Base-by-base conservation (phyloP, 2,797 vertebrate species). In the Dendrocincla fuliginosa region DNA sequence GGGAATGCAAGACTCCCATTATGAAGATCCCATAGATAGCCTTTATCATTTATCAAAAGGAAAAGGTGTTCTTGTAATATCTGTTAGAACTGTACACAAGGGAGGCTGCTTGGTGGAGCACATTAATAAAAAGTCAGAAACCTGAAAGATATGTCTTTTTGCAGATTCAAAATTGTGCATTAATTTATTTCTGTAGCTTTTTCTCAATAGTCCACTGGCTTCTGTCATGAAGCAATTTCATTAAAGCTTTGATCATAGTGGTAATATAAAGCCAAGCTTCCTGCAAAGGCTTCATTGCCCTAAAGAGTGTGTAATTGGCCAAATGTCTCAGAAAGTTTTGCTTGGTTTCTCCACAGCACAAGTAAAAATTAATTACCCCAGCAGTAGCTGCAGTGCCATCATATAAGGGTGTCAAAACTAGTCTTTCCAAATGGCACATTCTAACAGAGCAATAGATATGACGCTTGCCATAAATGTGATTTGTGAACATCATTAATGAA, bases 281-380 rank as follows among this genome's bases (percentile, higher is more conserved):
- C 83, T 95, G 79, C 87, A 95, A 95, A 95, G 79, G 88, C 96
- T 97, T 97, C 90, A 94, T 95, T 97, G 96, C 97, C 97, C 88
- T 95, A 92, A 98, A 98, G 96, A 97, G 84, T 90, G 73, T 85
- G 89, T 97, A 98, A 98, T 97, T 98, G 97, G 95, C 95, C 90
- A 96, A 98, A 96, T 94, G 91, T 89, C 96, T 98, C 96, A 74
- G 83, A 96, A 96, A 96, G 96, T 95, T 97, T 97, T 98, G 97
- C 97, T 97, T 97, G 97, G 96, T 96, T 97, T 98, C 97, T 96
- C 96, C 81, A 83, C 71, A 95, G 90, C 95, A 96, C 84, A 95
- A 98, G 96, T 98, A 97, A 98, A 98, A 98, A 97, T 98, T 98
- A 98, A 98, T 98, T 97, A 97, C 95, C 97, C 96, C 83, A 91